Percentiles rank a stretch among this genome's conserved stretches.
Conservation (phyloP, 2,888 invertebrate species). For the Netelia melanura region DNA sequence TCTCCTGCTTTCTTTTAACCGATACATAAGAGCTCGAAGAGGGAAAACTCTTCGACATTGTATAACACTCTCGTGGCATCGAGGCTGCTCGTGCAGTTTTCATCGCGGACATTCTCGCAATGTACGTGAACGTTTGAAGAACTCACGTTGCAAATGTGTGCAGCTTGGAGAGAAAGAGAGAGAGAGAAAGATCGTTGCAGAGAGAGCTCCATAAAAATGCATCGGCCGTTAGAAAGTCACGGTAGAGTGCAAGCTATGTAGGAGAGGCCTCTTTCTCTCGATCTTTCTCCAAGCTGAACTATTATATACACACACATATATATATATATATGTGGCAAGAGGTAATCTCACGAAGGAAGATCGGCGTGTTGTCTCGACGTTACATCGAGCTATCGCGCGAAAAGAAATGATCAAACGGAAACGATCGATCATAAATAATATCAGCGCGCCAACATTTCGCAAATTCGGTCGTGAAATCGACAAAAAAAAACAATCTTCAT, state of each 20-base stretch:
- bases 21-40: slow-evolving; percentile 19
- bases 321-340: slow-evolving; percentile 6
- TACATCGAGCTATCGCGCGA: neutral
- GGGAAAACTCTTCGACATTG: slow-evolving; percentile 60
- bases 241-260: slow-evolving; percentile 54
- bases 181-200: slow-evolving; percentile 50
- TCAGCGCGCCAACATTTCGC: too few species aligned
- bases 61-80: slow-evolving; percentile 40
- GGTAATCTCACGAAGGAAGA: slow-evolving; percentile 44
- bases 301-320: neutral
- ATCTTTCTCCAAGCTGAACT: slow-evolving; percentile 54
- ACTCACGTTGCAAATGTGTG: slow-evolving; percentile 18
- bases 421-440: neutral
- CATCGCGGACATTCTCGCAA: slow-evolving; percentile 43
- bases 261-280: slow-evolving; percentile 64
- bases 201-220: slow-evolving; percentile 68
- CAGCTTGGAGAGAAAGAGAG: slow-evolving; percentile 32
- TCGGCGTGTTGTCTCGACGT: neutral
- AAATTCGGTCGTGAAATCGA: too few species aligned
- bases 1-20: slow-evolving; percentile 49
- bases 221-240: slow-evolving; percentile 66
- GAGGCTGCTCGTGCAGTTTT: slow-evolving; percentile 48
- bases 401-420: neutral
- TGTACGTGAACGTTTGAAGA: slow-evolving; percentile 32
- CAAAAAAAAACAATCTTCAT: too few species aligned